Conservation (phyloP, 2,888 invertebrate species). For the Dasysyrphus albostriatus region DNA sequence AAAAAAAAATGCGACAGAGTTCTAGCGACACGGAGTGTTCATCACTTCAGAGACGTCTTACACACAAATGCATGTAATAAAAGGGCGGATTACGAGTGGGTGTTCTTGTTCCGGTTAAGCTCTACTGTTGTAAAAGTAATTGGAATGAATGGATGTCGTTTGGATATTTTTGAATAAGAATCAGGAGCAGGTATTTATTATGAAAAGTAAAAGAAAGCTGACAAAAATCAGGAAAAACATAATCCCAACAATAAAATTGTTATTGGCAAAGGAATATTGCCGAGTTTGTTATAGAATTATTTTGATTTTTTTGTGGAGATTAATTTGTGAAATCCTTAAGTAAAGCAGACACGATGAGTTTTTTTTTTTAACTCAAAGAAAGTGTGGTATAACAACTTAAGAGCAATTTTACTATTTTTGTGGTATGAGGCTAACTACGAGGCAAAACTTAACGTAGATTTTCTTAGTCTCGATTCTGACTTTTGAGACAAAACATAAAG, state of each 20-base stretch:
- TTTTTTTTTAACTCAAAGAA: background rate
- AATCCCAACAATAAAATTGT: background rate
- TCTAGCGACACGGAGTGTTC: background rate
- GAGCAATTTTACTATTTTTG: background rate
- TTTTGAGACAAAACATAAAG: too few species aligned
- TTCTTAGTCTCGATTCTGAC: too few species aligned
- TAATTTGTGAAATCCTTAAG: background rate
- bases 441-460: too few species aligned
- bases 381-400: background rate
- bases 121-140: constrained; percentile 29
- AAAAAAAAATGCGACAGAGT: too few species aligned
- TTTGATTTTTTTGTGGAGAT: background rate
- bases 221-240: constrained; percentile 18
- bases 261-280: constrained; percentile 11
- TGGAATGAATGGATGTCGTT: constrained; percentile 43
- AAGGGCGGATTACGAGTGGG: background rate
- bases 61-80: constrained; percentile 29
- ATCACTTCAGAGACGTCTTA: constrained; percentile 20
- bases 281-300: background rate
- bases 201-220: constrained; percentile 12
- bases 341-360: background rate
- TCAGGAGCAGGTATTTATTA: constrained; percentile 36
- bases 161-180: constrained; percentile 44
- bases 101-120: constrained; percentile 23
- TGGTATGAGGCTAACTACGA: too few species aligned